These are phyloP conservation scores for Hippocampus comes DNA, from an alignment of 2,113 vertebrate genomes.

Conservation along the genomic window DNA sequence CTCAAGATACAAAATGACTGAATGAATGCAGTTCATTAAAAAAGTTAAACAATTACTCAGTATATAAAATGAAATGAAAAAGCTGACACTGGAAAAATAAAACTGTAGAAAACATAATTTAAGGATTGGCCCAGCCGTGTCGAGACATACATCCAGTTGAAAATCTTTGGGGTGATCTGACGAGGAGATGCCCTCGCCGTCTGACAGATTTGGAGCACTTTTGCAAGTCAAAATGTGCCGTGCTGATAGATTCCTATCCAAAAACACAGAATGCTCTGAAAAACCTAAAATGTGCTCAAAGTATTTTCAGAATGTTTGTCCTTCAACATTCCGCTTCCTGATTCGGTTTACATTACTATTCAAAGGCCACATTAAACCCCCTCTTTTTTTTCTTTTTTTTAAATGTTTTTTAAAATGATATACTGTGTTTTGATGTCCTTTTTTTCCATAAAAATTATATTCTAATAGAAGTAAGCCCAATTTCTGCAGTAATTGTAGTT, in stretches of 20 bases:
- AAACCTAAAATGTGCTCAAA: background rate
- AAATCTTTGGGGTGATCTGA: background rate
- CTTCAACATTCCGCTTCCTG: background rate
- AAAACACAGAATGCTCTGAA: background rate
- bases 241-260: no score
- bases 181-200: background rate
- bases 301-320: background rate
- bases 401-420: background rate
- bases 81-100: background rate
- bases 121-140: background rate
- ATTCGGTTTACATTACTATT: background rate
- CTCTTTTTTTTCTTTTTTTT: background rate
- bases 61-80: background rate
- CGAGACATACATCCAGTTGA: background rate
- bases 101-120: background rate
- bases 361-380: background rate
- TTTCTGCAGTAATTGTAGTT: background rate
- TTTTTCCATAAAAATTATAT: background rate
- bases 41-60: background rate
- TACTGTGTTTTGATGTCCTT: background rate
- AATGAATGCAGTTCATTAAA: background rate
- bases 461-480: background rate
- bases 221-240: background rate
- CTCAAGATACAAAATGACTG: background rate
- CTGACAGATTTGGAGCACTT: background rate